Conservation (phyloP, 2,113 vertebrate species). For the Pelecanus crispus region DNA sequence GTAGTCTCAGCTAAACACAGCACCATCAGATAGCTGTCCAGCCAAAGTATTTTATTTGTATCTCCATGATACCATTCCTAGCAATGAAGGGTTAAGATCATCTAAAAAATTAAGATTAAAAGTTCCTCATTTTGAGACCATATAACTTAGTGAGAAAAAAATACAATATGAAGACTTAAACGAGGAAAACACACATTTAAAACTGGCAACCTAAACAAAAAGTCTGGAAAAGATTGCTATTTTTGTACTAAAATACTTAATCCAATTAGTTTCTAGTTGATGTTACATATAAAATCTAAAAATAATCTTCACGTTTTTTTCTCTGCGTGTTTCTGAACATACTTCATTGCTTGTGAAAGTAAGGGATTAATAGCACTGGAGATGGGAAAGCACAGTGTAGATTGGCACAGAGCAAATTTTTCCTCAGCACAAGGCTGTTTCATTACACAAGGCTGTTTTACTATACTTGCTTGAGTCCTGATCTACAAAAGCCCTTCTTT, state of each 20-base stretch:
- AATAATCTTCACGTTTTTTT: not conserved
- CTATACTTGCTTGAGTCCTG: not conserved
- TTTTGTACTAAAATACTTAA: conserved; percentile 49
- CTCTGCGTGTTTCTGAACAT: not conserved
- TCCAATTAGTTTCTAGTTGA: conserved; percentile 50
- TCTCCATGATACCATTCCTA: not conserved
- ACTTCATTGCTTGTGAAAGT: conserved; percentile 12
- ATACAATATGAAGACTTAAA: conserved; percentile 26
- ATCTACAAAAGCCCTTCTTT: not conserved
- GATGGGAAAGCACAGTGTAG: not conserved
- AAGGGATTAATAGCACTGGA: not conserved
- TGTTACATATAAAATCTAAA: conserved; percentile 47
- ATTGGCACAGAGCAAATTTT: not conserved
- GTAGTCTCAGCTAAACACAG: not conserved
- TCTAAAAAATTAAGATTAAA: not conserved
- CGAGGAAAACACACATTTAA: conserved; percentile 23
- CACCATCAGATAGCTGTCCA: not conserved
- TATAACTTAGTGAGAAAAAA: conserved; percentile 32
- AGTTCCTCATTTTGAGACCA: not conserved
- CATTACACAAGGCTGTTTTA: not conserved
- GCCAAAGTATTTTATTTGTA: not conserved
- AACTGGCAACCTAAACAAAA: conserved; percentile 16
- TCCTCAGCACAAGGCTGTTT: not conserved
- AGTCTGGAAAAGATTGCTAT: conserved; percentile 1
- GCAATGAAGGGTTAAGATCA: not conserved